Conservation (phyloP, 2,113 vertebrate species). For the Trinectes maculatus region DNA sequence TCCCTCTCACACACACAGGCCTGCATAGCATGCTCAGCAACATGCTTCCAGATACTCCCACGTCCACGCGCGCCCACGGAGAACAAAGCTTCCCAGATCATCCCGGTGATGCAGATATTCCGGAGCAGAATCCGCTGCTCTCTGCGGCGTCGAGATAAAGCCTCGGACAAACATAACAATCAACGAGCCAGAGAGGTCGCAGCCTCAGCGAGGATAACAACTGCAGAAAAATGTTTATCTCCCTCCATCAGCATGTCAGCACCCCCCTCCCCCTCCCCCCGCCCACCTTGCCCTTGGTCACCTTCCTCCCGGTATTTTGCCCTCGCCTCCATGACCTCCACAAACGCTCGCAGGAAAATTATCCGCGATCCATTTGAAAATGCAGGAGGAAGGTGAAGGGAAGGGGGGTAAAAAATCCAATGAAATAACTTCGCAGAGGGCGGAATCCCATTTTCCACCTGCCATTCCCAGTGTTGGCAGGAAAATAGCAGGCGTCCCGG, state of each 20-base stretch:
- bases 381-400: slow-evolving; percentile 7
- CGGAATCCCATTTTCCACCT: slow-evolving; percentile 74
- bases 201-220: slow-evolving; percentile 59
- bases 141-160: slow-evolving; percentile 66
- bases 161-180: slow-evolving; percentile 55
- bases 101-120: slow-evolving; percentile 55
- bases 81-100: slow-evolving; percentile 36
- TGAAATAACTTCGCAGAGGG: slow-evolving; percentile 52
- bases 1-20: neutral
- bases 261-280: slow-evolving; percentile 35
- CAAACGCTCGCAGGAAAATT: slow-evolving; percentile 29
- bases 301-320: slow-evolving; percentile 17
- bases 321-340: slow-evolving; percentile 48
- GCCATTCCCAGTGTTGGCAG: slow-evolving; percentile 63
- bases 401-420: slow-evolving; percentile 55
- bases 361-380: slow-evolving; percentile 37
- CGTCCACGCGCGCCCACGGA: slow-evolving; percentile 13
- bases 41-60: slow-evolving; percentile 5
- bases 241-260: slow-evolving; percentile 64
- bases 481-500: slow-evolving; percentile 65
- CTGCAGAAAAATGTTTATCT: slow-evolving; percentile 69
- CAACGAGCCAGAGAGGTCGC: slow-evolving; percentile 64
- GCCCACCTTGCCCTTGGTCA: slow-evolving; percentile 38
- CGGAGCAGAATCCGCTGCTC: slow-evolving; percentile 58
- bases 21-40: slow-evolving; percentile 8